Percentiles rank a stretch among this genome's conserved stretches.
Evolutionary conservation across 2,888 invertebrate genomes (phyloP).

Genomic region (Theretra japonica): DNA sequence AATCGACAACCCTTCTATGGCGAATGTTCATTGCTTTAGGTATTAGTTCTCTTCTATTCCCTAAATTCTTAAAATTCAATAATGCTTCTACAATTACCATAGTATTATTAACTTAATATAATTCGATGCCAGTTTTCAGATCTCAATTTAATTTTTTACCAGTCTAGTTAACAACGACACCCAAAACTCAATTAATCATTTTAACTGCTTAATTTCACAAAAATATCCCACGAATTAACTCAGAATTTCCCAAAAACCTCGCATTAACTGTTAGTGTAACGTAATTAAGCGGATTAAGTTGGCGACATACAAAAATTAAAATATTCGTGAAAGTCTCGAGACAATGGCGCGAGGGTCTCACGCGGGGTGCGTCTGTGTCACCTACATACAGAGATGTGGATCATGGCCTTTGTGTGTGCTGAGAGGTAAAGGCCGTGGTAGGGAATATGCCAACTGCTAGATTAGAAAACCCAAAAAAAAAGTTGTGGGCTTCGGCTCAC

Average conservation of each 20-base stretch:
- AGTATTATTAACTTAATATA: neutral
- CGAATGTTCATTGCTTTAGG: neutral
- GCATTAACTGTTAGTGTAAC: constrained; percentile 25
- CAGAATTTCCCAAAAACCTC: constrained; percentile 13
- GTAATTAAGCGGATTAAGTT: constrained; percentile 76
- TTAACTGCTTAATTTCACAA: neutral
- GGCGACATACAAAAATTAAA: constrained; percentile 75
- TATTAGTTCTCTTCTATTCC: neutral
- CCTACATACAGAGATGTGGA: constrained; percentile 68
- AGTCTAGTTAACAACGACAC: neutral
- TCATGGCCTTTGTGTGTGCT: constrained; percentile 57
- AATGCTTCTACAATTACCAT: neutral
- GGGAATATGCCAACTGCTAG: neutral
- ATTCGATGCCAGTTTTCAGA: neutral
- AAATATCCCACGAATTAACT: constrained; percentile 14
- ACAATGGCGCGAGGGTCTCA: constrained; percentile 76
- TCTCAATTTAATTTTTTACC: neutral
- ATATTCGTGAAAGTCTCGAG: constrained; percentile 75
- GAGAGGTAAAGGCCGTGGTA: neutral
- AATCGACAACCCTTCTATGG: neutral
- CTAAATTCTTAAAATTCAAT: neutral
- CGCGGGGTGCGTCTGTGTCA: constrained; percentile 63
- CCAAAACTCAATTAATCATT: neutral
- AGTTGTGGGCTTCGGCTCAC: no score
- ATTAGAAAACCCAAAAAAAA: no score